Percentiles rank a stretch among this genome's conserved stretches.
Evolutionary conservation across 2,888 invertebrate genomes (phyloP).

Genomic region (Physocephala rufipes): DNA sequence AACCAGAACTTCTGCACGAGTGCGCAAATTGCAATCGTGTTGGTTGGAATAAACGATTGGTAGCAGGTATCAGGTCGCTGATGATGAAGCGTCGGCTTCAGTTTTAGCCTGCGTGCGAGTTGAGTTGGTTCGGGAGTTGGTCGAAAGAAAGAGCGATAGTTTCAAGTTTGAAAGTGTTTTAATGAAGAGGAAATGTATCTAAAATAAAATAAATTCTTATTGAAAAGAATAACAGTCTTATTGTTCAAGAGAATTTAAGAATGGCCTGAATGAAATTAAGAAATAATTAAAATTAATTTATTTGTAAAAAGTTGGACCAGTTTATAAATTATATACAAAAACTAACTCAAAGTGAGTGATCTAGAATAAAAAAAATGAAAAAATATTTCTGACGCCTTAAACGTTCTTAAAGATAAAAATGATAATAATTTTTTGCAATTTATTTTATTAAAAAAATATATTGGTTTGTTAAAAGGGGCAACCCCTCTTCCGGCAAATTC

Average conservation of each 20-base stretch:
- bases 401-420: not conserved
- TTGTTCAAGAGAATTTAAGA: too few relatives aligned
- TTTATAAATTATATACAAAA: too few relatives aligned
- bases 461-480: not conserved
- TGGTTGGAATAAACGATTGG: not conserved
- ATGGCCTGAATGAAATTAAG: too few relatives aligned
- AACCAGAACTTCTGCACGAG: not conserved
- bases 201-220: too few relatives aligned
- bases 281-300: too few relatives aligned
- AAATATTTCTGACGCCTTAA: not conserved
- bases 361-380: not conserved
- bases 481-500: not conserved
- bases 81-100: slow-evolving; percentile 19
- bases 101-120: slow-evolving; percentile 33
- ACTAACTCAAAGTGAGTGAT: not conserved
- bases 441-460: not conserved
- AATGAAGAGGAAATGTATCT: too few relatives aligned
- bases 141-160: slow-evolving; percentile 4
- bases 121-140: slow-evolving; percentile 19
- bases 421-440: too few relatives aligned
- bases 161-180: too few relatives aligned
- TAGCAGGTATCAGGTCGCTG: slow-evolving; percentile 11
- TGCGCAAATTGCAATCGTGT: not conserved
- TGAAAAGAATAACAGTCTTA: too few relatives aligned
- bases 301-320: too few relatives aligned